Evolutionary conservation across 2,888 invertebrate genomes (phyloP).

Genomic region (Diabrotica balteata): DNA sequence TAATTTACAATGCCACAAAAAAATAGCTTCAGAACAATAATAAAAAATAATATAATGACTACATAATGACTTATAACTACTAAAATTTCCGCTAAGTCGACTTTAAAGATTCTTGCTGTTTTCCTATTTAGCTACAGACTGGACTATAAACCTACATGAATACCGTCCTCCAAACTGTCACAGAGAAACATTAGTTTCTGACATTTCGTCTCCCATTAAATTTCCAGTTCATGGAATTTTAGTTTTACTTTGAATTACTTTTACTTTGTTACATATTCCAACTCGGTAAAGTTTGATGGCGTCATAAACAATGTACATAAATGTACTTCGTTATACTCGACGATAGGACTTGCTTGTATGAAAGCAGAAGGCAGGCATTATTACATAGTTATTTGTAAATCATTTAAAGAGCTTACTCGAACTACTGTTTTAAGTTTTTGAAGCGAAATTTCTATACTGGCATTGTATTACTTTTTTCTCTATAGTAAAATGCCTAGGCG

Average conservation of each 20-base stretch:
- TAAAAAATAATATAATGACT: too few relatives aligned
- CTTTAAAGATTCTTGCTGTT: background rate
- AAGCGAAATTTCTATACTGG: too few relatives aligned
- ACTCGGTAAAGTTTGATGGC: constrained; percentile 8
- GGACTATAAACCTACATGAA: background rate
- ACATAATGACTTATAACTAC: too few relatives aligned
- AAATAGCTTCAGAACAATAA: too few relatives aligned
- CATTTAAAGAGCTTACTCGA: background rate
- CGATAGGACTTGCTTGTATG: constrained; percentile 4
- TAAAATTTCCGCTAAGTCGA: background rate
- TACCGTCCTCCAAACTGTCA: background rate
- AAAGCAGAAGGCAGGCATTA: background rate
- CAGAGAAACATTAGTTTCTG: background rate
- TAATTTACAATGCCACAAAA: too few relatives aligned
- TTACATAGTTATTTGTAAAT: background rate
- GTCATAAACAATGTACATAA: constrained; percentile 9
- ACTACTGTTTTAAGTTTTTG: too few relatives aligned
- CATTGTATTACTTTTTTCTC: too few relatives aligned
- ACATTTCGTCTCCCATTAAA: constrained; percentile 3
- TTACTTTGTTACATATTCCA: constrained; percentile 10
- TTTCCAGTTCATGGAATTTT: constrained; percentile 10
- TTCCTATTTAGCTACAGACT: background rate
- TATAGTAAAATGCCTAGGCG: too few relatives aligned
- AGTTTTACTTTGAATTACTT: constrained; percentile 13
- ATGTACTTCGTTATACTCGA: background rate